These are phyloP conservation scores for Gandaritis pyraliata DNA, from an alignment of 2,888 invertebrate genomes.

Conservation along the genomic window DNA sequence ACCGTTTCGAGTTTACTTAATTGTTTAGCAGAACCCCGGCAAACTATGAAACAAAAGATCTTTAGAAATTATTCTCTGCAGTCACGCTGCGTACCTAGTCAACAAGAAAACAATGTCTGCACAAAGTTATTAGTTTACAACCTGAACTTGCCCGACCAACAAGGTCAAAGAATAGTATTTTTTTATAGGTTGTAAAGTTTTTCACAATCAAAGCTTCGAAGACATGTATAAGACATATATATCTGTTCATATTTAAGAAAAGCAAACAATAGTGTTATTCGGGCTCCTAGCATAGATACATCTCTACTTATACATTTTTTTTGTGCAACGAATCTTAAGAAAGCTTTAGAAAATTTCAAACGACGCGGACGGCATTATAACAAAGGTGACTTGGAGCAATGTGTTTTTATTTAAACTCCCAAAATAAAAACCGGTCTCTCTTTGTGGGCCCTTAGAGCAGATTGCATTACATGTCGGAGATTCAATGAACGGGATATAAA, in stretches of 20 bases:
- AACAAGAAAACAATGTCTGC: conserved; percentile 59
- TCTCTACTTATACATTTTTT: conserved; percentile 33
- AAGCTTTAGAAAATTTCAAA: conserved; percentile 39
- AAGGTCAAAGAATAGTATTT: conserved; percentile 65
- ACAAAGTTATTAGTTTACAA: conserved; percentile 50
- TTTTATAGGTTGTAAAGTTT: conserved; percentile 45
- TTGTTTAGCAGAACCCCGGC: conserved; percentile 46
- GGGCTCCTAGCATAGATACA: conserved; percentile 28
- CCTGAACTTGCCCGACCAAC: conserved; percentile 62
- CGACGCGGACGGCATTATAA: conserved; percentile 43
- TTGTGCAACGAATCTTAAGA: conserved; percentile 42
- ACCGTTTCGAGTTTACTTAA: conserved; percentile 22
- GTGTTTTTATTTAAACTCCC: conserved; percentile 53
- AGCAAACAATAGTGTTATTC: conserved; percentile 27
- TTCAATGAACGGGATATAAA: conserved; percentile 47
- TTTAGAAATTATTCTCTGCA: conserved; percentile 39
- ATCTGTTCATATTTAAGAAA: conserved; percentile 33
- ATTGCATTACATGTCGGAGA: conserved; percentile 58
- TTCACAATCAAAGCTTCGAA: conserved; percentile 41
- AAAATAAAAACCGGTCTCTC: conserved; percentile 63
- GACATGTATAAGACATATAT: conserved; percentile 30
- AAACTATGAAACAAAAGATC: conserved; percentile 49
- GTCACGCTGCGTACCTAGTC: conserved; percentile 50
- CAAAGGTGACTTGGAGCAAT: conserved; percentile 43
- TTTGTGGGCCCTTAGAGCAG: conserved; percentile 54